Conservation (phyloP, 2,113 vertebrate species). For the Ifrita kowaldi region DNA sequence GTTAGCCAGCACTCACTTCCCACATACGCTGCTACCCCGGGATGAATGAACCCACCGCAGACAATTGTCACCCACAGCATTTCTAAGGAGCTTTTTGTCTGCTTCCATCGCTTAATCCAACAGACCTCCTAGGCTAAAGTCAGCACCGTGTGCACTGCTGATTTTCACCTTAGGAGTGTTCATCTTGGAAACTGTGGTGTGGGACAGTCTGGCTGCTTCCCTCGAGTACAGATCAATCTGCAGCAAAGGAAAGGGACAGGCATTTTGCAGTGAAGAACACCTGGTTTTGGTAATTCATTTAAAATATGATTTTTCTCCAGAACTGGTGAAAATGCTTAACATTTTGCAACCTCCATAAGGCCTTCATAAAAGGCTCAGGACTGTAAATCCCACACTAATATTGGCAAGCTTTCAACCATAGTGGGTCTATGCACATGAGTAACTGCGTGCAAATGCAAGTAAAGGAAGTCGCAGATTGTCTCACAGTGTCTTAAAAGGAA, state of each 20-base stretch:
- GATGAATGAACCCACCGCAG: slow-evolving; percentile 13
- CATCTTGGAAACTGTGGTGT: background rate
- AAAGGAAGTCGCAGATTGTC: background rate
- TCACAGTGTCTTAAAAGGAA: background rate
- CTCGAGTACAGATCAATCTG: background rate
- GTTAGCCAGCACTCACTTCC: slow-evolving; percentile 6
- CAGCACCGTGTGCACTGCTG: background rate
- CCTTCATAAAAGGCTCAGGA: background rate
- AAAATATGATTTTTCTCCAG: background rate
- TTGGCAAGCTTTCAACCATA: background rate
- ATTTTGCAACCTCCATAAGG: background rate
- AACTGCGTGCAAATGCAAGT: background rate
- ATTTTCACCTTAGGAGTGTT: background rate
- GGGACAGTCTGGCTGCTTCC: background rate
- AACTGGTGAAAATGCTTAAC: background rate
- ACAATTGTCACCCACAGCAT: background rate
- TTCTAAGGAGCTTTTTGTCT: slow-evolving; percentile 29
- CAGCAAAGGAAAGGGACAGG: background rate
- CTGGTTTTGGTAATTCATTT: background rate
- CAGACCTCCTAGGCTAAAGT: background rate
- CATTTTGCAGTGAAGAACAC: background rate
- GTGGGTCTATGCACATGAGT: fast-evolving
- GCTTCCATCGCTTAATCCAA: background rate
- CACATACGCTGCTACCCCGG: background rate
- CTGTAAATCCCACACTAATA: background rate